These are phyloP conservation scores for Philotrypesis tridentata DNA, from an alignment of 1,140 invertebrate genomes.

Conservation along the genomic window DNA sequence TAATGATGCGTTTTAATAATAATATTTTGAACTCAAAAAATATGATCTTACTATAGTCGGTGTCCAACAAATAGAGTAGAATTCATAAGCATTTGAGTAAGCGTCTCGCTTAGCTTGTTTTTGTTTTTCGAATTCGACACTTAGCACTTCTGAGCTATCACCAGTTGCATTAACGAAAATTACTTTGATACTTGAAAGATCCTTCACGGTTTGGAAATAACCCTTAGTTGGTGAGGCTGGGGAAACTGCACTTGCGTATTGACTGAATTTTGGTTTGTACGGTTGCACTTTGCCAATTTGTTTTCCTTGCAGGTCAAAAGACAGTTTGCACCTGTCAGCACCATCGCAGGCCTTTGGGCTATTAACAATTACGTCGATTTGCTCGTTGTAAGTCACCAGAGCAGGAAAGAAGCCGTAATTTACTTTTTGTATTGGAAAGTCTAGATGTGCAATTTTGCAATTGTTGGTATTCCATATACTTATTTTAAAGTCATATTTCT, in stretches of 20 bases:
- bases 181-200: neutral
- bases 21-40: neutral
- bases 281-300: conserved; percentile 2
- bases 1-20: neutral
- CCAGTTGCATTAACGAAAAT: neutral
- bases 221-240: neutral
- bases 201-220: neutral
- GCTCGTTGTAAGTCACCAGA: neutral
- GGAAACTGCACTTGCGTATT: conserved; percentile 20
- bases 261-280: neutral
- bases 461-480: neutral
- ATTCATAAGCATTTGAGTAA: conserved; percentile 2
- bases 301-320: neutral
- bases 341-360: neutral
- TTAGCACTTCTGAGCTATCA: neutral
- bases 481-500: conserved; percentile 2
- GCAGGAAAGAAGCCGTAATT: neutral
- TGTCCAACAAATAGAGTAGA: neutral
- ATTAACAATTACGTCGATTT: conserved; percentile 8
- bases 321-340: neutral
- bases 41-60: neutral
- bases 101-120: neutral
- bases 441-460: neutral
- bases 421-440: conserved; percentile 2
- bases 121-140: neutral